These are phyloP conservation scores for Oscheius sp. DNA, from an alignment of 2,888 invertebrate genomes.

Conservation along the genomic window DNA sequence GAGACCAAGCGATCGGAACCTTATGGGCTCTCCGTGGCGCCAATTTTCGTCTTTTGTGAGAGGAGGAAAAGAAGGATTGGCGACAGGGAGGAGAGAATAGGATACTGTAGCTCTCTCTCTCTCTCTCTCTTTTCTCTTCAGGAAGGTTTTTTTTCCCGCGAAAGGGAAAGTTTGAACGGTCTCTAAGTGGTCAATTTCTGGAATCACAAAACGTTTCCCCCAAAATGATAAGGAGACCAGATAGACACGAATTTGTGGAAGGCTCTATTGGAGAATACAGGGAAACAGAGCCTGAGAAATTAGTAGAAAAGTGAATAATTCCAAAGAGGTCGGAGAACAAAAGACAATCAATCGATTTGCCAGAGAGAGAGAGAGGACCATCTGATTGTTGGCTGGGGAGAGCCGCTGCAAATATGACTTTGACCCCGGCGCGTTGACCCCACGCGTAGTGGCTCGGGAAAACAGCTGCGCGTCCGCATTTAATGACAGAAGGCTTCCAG, in stretches of 20 bases:
- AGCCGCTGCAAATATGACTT: slow-evolving; percentile 27
- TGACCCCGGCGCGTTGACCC: slow-evolving; percentile 21
- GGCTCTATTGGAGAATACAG: neutral
- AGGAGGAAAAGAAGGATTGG: neutral
- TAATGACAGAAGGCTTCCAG: neutral
- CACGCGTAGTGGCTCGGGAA: neutral
- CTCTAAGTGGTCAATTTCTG: too few relatives aligned
- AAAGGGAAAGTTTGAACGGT: too few relatives aligned
- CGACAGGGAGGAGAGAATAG: neutral
- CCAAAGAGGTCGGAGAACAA: neutral
- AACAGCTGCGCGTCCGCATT: slow-evolving; percentile 14
- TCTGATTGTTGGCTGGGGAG: slow-evolving; percentile 17
- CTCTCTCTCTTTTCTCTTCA: too few relatives aligned
- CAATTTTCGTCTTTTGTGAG: neutral
- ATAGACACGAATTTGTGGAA: neutral
- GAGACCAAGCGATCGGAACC: neutral
- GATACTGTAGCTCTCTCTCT: too few relatives aligned
- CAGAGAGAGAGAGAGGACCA: neutral
- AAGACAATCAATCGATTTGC: slow-evolving; percentile 4
- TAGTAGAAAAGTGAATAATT: neutral
- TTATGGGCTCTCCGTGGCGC: neutral
- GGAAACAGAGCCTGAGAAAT: neutral
- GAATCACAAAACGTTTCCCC: neutral
- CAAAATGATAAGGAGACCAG: neutral
- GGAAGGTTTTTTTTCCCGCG: too few relatives aligned